Base-by-base conservation (phyloP, 2,888 invertebrate genomes). In the Harpalus rubripes region DNA sequence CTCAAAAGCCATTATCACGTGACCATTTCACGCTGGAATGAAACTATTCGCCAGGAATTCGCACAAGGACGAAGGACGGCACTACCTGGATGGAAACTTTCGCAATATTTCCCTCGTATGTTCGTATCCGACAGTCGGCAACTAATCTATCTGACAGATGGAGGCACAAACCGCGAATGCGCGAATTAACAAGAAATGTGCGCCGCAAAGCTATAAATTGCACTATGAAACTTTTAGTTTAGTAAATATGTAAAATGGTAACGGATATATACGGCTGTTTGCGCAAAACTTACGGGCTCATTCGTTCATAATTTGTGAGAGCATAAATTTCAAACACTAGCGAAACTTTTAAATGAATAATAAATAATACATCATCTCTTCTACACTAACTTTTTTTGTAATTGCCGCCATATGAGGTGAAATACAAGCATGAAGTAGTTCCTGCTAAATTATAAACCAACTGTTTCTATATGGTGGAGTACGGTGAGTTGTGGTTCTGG, bases 121-220 rank as follows among this genome's bases (percentile, higher is more conserved):
- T 32, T 32, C 32, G 5, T 32, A 32, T 32, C 32, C 32, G 32
- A 32, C 32, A 32, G 32, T 6, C 32, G 32, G 32, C 32, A 32
- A 32, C 44, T 12, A 52, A 12, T 1, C 44, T 12, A 52, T 8
- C 44, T 56, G 78, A 26, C 15, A 58, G 58, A 32, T 15, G 26
- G 78, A 26, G 78, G 22, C 10, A 16, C 15, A 16, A 12, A 44
- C 72, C 44, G 72, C 26, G 58, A 58, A 78, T 78, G 52, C 44
- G 72, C 26, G 58, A 58, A 78, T 78, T 78, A 78, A 58, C 78
- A 78, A 56, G 78, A 78, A 78, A 78, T 78, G 58, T n/a, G 32
- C 15, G n/a, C 22, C 56, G 18, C 18, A 7, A 18, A 44, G 72
- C 41, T 10, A 74, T 74, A 44, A 74, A 74, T 44, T 44, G 15